Base-by-base conservation (phyloP, 2,113 vertebrate genomes). In the Pelusios castaneus region DNA sequence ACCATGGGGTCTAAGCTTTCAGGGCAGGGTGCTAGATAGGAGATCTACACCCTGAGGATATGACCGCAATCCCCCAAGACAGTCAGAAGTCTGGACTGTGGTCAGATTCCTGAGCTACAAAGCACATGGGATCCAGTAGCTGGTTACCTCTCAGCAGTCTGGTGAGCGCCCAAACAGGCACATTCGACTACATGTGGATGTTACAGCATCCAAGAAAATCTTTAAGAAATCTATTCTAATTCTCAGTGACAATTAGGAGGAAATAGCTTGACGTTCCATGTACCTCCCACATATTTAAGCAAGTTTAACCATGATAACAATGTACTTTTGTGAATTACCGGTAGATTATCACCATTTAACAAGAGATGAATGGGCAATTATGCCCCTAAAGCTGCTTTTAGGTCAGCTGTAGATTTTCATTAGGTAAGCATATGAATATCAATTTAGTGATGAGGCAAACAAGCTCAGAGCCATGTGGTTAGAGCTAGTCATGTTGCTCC, bases 381-480 rank as follows among this genome's bases (percentile, higher is more conserved):
- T 56, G 24, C n/a, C 29, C 89, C 93, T 55, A 63, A 85, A 76
- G 38, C 12, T 0, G 2, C 80, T 89, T 93, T 95, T 88, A 88
- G 67, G n/a, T 96, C 87, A 88, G 47, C 45, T 63, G 51, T 76
- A 84, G 41, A 60, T 83, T 89, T 75, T 95, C 60, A 83, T 76
- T 89, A 89, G 55, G 70, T 78, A 92, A 90, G 70, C 38, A 47
- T 45, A 67, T 22, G 38, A 91, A 83, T 38, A 47, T 94, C 80
- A 79, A 5, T 43, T 79, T 85, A 83, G 70, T 95, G 82, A 93
- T n/a, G 34, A 94, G 34, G 2, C 70, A 95, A 93, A 89, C 16
- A 83, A 81, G 47, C 88, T 92, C 80, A 87, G 80, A 92, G 11
- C 55, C 80, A 31, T 34, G 31, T 78, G 47, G n/a, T 75, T 87